Base-by-base conservation (phyloP, 92 coral and sea anemone species). In the Epizoanthus fatuus region DNA sequence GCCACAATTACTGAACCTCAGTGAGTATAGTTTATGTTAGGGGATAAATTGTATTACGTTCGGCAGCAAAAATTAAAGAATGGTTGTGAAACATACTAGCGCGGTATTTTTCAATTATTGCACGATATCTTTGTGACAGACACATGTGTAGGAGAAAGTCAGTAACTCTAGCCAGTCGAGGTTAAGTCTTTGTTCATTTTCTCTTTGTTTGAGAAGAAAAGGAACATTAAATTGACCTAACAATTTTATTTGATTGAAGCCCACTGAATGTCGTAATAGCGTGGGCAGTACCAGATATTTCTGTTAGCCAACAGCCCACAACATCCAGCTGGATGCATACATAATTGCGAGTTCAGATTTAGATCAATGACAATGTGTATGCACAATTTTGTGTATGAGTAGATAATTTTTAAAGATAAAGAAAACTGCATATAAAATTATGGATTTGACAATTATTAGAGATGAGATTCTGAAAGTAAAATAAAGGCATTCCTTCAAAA, bases 221-320 rank as follows among this genome's bases (percentile, higher is more conserved):
- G 49, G 35, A 42, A 6, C 56, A 47, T n/a, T 47, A 47, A 54
- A 16, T 56, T 75, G 22, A 77, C 69, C 69, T 9, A 39, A 19
- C 6, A 49, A 49, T 49, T 49, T 40, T 39, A 58, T 77, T 11
- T 58, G 15, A 54, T 57, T 59, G 22, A 4, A 38, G 14, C 42
- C 52, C 63, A 52, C 12, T 25, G 5, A 58, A 59, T 19, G 68
- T 32, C 64, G 80, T 47, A 55, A 75, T 0, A 16, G 69, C 70
- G 82, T 77, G 70, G 82, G 82, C 81, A 75, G 65, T 32, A 51
- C n/a, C 29, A 37, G 29, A 8, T 12, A 8, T 49, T 49, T 11
- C 51, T 44, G 55, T 42, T 42, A 20, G 53, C 40, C 4, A 8
- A 7, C 12, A 4, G 56, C 82, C 69, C 69, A 77, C 82, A 55